Conservation (phyloP, 2,888 invertebrate genomes). For the Leptinotarsa haldemani region DNA sequence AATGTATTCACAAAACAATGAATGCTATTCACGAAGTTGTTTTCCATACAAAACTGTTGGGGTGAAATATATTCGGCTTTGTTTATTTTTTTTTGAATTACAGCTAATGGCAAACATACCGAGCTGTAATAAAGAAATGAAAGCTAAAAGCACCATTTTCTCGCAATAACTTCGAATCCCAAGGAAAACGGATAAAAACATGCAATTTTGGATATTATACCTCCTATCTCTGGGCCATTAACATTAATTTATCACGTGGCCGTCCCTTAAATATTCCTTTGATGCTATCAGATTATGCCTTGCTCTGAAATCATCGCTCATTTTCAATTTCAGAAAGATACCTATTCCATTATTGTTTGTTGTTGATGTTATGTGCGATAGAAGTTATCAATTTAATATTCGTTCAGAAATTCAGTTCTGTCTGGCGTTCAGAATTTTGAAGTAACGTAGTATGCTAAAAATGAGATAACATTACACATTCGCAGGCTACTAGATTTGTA, state of each 20-base stretch:
- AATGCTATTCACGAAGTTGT: neutral
- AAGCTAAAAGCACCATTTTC: slow-evolving; percentile 29
- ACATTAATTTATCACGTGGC: slow-evolving; percentile 25
- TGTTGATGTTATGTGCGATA: slow-evolving; percentile 19
- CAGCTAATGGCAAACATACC: neutral
- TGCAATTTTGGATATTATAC: slow-evolving; percentile 29
- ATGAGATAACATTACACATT: too few species aligned
- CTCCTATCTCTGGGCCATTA: slow-evolving; percentile 28
- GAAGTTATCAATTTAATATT: neutral
- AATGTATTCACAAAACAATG: neutral
- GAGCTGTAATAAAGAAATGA: slow-evolving; percentile 19
- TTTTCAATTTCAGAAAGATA: slow-evolving; percentile 30
- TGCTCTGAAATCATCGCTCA: slow-evolving; percentile 37
- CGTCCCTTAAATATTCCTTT: slow-evolving; percentile 37
- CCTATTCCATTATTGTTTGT: slow-evolving; percentile 35
- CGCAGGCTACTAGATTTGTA: too few species aligned
- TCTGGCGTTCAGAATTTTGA: neutral
- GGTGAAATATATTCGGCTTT: neutral
- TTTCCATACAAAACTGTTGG: slow-evolving; percentile 5
- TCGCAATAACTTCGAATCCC: slow-evolving; percentile 13
- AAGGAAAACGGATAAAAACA: slow-evolving; percentile 16
- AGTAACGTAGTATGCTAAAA: neutral
- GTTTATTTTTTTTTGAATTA: slow-evolving; percentile 11
- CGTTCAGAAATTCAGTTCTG: neutral
- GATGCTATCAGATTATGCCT: slow-evolving; percentile 40